Evolutionary conservation across 2,888 invertebrate genomes (phyloP).

Genomic region (Bugulina stolonifera): DNA sequence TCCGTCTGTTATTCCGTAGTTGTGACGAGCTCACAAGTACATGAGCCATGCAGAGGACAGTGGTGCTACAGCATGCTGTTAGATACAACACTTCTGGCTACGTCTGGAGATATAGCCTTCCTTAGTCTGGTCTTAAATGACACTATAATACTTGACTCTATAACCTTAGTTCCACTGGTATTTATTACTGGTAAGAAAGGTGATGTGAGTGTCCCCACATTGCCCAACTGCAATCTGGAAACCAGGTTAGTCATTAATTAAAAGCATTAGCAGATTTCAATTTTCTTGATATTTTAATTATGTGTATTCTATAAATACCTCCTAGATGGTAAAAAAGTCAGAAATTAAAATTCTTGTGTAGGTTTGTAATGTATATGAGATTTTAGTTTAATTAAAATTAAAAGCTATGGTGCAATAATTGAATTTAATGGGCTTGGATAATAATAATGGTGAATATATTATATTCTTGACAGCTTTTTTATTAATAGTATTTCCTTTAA

Average conservation of each 20-base stretch:
- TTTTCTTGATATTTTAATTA: too few species aligned
- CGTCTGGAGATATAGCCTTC: background rate
- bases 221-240: background rate
- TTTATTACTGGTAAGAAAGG: background rate
- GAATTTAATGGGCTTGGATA: too few species aligned
- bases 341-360: too few species aligned
- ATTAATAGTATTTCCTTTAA: too few species aligned
- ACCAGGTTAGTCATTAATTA: slow-evolving; percentile 9
- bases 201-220: background rate
- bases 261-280: too few species aligned
- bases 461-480: too few species aligned
- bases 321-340: too few species aligned
- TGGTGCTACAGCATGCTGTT: slow-evolving; percentile 14
- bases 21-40: background rate
- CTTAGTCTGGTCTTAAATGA: background rate
- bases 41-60: background rate
- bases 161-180: background rate
- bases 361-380: too few species aligned
- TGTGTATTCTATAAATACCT: too few species aligned
- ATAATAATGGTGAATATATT: too few species aligned
- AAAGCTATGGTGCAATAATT: too few species aligned
- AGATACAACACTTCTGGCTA: background rate
- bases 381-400: too few species aligned
- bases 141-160: background rate
- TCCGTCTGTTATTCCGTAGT: background rate